Evolutionary conservation across 1,140 invertebrate species (phyloP).

Genomic region (Latrodectus geometricus): DNA sequence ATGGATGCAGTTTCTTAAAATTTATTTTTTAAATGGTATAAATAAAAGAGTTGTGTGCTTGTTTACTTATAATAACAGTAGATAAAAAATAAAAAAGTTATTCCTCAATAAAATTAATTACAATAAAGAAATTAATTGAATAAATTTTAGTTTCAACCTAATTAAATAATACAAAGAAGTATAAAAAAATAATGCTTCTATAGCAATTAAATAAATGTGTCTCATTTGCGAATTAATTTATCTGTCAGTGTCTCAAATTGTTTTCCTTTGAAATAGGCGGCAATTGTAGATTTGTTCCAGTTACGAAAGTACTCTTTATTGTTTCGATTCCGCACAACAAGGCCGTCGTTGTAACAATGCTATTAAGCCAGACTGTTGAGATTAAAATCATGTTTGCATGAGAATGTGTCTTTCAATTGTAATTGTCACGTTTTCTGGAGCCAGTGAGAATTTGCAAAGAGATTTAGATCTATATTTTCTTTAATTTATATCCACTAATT

Average conservation of each 20-base stretch:
- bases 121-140: no score
- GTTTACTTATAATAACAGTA: no score
- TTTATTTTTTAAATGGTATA: no score
- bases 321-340: not conserved
- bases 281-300: not conserved
- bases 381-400: slow-evolving; percentile 5
- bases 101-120: no score
- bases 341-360: not conserved
- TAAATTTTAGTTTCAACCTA: no score
- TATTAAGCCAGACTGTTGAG: not conserved
- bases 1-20: no score
- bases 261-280: not conserved
- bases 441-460: not conserved
- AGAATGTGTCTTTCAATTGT: slow-evolving; percentile 1
- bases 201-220: not conserved
- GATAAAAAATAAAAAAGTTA: no score
- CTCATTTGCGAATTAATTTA: not conserved
- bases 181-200: no score
- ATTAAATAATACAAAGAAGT: no score
- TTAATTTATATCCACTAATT: not conserved
- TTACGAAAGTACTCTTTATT: not conserved
- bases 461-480: not conserved
- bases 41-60: no score
- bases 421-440: slow-evolving; percentile 1
- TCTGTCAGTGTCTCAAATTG: not conserved